Evolutionary conservation across 2,113 vertebrate genomes (phyloP), one percentile per base, ranked within the genome.

Genomic region (Rutilus rutilus): DNA sequence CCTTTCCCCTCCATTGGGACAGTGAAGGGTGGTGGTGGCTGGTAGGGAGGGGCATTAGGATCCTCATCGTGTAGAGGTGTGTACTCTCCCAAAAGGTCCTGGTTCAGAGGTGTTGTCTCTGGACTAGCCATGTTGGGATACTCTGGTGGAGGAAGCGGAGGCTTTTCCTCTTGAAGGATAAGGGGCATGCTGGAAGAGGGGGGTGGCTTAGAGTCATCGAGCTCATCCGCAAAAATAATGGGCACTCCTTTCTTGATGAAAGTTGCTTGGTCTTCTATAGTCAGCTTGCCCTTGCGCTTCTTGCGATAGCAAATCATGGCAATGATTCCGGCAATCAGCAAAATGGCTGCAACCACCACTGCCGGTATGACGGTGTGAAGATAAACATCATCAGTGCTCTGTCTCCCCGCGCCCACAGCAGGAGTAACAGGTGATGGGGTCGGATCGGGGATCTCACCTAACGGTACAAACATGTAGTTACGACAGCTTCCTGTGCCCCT

Each of bases 301-400:
- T 98, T 98, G 77, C 98, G 96, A 87, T 99, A 99, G 92, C 98
- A 99, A 87, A 99, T 97, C 97, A 99, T 99, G 25, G 97, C 98
- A 0, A 99, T 97, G 89, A 99, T 97, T 50, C 98, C 98, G 0
- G 97, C 98, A 19, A 98, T 97, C 0, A 99, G 92, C 86, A 99
- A 92, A 86, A 99, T 98, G n/a, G 97, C 97, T 0, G 98, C 98
- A 15, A 99, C 98, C 88, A 99, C 98, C 78, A 99, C 98, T 0
- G 98, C 98, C 0, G 98, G 98, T 77, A 99, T 99, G 84, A 99
- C 98, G 0, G 98, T 99, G 93, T 99, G 98, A 54, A 99, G 93
- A 75, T 99, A 99, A 15, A 99, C 98, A 0, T 99, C 97, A 0
- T 99, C 98, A 10, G 97, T 96, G 1, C 97, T 99, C 91, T 96